Percentiles rank a stretch among this genome's conserved stretches.
phyloP scores from a whole-genome alignment of 1,140 invertebrate species.

The Eriosoma lanigerum region DNA sequence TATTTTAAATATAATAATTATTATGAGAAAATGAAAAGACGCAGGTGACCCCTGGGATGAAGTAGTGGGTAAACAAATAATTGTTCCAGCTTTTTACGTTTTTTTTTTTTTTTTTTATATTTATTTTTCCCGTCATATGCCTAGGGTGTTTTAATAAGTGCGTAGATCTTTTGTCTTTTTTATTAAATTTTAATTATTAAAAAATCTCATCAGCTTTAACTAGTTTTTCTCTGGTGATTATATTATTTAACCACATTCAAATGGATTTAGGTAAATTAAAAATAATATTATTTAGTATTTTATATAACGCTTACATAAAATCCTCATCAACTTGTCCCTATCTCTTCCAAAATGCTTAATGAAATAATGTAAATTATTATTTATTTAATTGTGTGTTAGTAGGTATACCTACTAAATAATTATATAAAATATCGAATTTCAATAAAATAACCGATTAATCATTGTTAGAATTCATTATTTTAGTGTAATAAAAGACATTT shows the following conservation, averaged over 20 bases:
- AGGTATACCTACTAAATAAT: no score
- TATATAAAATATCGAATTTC: no score
- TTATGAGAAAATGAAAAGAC: slow-evolving; percentile 19
- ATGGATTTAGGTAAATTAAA: not conserved
- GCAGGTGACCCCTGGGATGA: slow-evolving; percentile 16
- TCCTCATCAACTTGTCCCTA: no score
- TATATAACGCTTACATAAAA: no score
- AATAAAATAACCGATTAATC: no score
- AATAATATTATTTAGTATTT: no score
- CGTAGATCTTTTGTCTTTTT: slow-evolving; percentile 22
- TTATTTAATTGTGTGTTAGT: no score
- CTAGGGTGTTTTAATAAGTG: slow-evolving; percentile 30
- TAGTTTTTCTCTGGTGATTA: not conserved
- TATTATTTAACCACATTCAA: not conserved
- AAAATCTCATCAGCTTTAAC: slow-evolving; percentile 23
- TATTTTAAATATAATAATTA: slow-evolving; percentile 43
- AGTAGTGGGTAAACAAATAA: slow-evolving; percentile 24
- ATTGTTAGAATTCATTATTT: no score
- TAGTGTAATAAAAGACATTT: no score
- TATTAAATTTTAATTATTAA: slow-evolving; percentile 39
- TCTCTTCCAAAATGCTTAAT: not conserved
- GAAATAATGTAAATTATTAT: no score
- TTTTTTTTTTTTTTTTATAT: not conserved
- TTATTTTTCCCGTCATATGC: slow-evolving; percentile 17
- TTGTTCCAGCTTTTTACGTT: slow-evolving; percentile 24